phyloP scores from a whole-genome alignment of 2,113 vertebrate genomes.

The Vidua macroura region DNA sequence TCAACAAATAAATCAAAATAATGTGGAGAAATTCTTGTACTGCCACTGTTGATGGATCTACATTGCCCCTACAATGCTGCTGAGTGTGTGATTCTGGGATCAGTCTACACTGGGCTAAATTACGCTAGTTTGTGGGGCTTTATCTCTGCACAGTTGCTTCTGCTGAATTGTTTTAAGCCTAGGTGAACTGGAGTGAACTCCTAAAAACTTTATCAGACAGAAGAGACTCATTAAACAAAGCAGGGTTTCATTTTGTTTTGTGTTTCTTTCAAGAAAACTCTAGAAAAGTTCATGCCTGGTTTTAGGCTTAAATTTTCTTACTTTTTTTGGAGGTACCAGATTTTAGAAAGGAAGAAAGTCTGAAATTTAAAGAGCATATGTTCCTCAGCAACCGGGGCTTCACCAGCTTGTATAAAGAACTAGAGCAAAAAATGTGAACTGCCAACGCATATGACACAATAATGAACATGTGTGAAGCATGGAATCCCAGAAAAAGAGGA shows the following conservation, averaged over 20 bases:
- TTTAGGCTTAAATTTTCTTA: neutral
- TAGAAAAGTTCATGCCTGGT: neutral
- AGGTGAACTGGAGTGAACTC: neutral
- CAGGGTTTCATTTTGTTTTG: fast-evolving
- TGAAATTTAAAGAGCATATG: neutral
- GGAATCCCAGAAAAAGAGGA: neutral
- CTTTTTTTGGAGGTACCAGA: neutral
- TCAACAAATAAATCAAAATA: neutral
- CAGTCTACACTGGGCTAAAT: neutral
- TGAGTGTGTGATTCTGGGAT: neutral
- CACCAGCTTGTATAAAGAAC: neutral
- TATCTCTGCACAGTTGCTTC: neutral
- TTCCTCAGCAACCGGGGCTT: fast-evolving
- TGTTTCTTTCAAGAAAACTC: neutral
- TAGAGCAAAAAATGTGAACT: neutral
- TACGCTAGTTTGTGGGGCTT: neutral
- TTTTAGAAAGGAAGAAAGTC: neutral
- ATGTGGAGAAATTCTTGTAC: neutral
- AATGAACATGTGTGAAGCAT: neutral
- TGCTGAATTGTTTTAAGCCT: neutral
- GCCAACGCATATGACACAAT: neutral
- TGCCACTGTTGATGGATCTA: neutral
- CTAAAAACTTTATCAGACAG: neutral
- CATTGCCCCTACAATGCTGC: neutral
- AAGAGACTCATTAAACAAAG: neutral